phyloP scores from a whole-genome alignment of 1,140 invertebrate species.

The Lutraria rhynchaena region DNA sequence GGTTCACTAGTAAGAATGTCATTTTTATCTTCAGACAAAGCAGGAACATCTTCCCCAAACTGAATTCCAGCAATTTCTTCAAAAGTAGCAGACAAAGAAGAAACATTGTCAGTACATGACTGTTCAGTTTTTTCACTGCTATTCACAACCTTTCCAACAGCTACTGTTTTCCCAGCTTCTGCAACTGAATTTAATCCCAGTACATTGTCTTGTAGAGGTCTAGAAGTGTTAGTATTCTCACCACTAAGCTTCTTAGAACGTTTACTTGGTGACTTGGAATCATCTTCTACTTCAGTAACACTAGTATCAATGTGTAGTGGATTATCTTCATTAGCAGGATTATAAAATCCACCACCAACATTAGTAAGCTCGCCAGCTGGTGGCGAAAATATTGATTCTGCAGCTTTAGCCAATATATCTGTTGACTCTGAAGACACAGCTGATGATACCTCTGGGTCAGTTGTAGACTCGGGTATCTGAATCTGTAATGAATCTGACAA shows the following conservation, averaged over 20 bases:
- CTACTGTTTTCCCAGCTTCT: constrained; percentile 11
- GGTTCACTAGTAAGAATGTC: constrained; percentile 11
- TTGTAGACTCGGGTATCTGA: constrained; percentile 58
- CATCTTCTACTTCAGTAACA: constrained; percentile 70
- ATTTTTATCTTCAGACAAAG: neutral
- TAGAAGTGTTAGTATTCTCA: neutral
- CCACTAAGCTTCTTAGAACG: constrained; percentile 15
- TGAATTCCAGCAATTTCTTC: constrained; percentile 52
- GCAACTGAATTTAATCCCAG: constrained; percentile 45
- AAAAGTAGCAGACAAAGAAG: constrained; percentile 46
- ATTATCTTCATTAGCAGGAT: constrained; percentile 77
- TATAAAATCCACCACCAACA: constrained; percentile 70
- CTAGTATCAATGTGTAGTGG: constrained; percentile 79
- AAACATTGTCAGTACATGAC: constrained; percentile 41
- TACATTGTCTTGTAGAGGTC: constrained; percentile 33
- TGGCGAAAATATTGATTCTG: constrained; percentile 81
- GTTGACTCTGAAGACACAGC: constrained; percentile 55
- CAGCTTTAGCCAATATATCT: constrained; percentile 82
- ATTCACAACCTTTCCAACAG: constrained; percentile 27
- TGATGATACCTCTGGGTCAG: constrained; percentile 45
- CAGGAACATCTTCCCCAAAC: constrained; percentile 22
- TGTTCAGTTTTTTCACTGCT: constrained; percentile 12
- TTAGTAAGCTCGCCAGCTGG: constrained; percentile 69
- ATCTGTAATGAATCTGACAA: constrained; percentile 51
- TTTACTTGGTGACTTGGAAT: constrained; percentile 56